These are phyloP conservation scores for Gadopsis bispinosus DNA, from an alignment of 2,797 vertebrate genomes.

Conservation along the genomic window DNA sequence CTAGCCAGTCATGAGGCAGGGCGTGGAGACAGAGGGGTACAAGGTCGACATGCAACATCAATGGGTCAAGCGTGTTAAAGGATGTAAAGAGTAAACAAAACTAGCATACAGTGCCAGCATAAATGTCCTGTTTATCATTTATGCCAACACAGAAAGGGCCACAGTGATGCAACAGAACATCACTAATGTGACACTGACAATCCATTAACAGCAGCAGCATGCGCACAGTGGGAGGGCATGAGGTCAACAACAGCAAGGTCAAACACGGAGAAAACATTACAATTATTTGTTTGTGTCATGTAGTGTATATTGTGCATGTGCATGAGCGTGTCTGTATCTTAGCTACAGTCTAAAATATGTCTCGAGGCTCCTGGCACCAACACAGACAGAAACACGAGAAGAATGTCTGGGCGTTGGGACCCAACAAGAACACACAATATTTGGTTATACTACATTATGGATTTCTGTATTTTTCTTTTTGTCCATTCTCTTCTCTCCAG, in stretches of 20 bases:
- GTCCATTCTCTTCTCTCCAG: not conserved
- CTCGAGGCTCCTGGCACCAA: conserved; percentile 1
- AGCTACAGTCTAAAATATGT: not conserved
- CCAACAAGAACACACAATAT: not conserved
- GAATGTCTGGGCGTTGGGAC: not conserved
- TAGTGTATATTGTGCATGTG: conserved; percentile 20
- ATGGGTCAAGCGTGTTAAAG: not conserved
- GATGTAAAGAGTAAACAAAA: conserved; percentile 23
- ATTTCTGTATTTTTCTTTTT: not conserved
- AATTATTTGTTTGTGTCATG: conserved; percentile 18
- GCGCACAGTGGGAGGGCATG: conserved; percentile 26
- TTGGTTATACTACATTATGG: not conserved
- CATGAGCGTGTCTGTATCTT: not conserved
- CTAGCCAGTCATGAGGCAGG: conserved; percentile 23
- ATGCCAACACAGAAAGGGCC: conserved; percentile 27
- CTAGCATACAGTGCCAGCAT: not conserved
- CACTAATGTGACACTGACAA: conserved; percentile 56
- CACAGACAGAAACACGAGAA: not conserved
- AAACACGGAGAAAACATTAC: conserved; percentile 37
- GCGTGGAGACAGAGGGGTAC: conserved; percentile 13
- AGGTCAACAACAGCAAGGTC: conserved; percentile 54
- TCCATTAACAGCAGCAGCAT: conserved; percentile 52
- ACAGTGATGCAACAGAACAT: conserved; percentile 46
- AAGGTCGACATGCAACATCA: conserved; percentile 50
- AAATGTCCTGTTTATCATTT: not conserved